Evolutionary conservation across 2,888 invertebrate genomes (phyloP), one percentile per base, ranked within the genome.

Genomic region (Sturmia bella): DNA sequence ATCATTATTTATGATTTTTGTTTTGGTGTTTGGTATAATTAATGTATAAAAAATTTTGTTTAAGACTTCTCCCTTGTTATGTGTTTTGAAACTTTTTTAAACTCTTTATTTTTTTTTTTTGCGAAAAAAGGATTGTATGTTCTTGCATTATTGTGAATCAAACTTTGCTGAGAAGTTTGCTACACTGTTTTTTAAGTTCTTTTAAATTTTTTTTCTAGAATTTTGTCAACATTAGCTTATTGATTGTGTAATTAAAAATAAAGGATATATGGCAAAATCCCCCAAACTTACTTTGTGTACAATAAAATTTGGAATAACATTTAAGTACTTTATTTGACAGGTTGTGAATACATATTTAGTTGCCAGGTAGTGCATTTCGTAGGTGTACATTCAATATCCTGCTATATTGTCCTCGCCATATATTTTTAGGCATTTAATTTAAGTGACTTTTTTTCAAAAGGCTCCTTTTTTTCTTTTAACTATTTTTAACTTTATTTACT

Each of bases 401-500:
- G 15, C 5, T 13, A 50, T 61, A 17, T 43, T 56, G 63, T 54
- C 45, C 32, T 37, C n/a, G 39, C 17, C n/a, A n/a, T n/a, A 43
- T 48, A 56, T 48, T 64, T 64, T 45, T 57, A 32, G 24, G 7
- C 37, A 66, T 74, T 64, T 57, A 64, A 48, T 57, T 57, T 43
- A 48, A 74, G 24, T 73, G 4, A 9, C n/a, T 17, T 64, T 32
- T 50, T 4, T 24, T 12, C 5, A 21, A 11, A 21, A 4, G 12
- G 21, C 4, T 24, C 9, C 21, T 54, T 66, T 56, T 54, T 27
- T n/a, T 27, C 27, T 11, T 52, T 17, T n/a, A 57, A 57, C 59
- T 39, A 54, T 72, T 72, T 61, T 72, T 12, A 73, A 63, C 61
- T 63, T 73, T 63, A 63, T 73, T 73, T 64, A 64, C 64, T 64